phyloP scores from a whole-genome alignment of 30 jellyfish, hydroid and myxozoan genomes.

The Nemopilema nomurai region DNA sequence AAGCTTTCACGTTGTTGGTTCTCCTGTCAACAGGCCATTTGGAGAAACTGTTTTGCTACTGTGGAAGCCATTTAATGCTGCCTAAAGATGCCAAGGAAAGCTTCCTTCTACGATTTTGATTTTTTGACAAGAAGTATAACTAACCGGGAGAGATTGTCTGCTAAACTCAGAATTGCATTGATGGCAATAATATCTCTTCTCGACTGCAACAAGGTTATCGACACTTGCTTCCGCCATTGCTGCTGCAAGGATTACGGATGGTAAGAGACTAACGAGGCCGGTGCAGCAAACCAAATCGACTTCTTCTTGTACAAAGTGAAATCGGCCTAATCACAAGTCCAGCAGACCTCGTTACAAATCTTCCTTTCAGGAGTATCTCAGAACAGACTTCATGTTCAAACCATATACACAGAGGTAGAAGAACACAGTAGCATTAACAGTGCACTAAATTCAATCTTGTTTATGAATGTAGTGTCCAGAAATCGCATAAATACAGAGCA shows the following conservation, averaged over 20 bases:
- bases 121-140: background rate
- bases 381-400: background rate
- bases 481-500: background rate
- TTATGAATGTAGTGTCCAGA: background rate
- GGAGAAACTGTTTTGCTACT: too few species aligned
- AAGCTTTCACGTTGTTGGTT: too few species aligned
- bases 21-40: too few species aligned
- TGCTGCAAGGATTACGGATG: background rate
- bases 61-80: too few species aligned
- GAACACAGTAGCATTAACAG: background rate
- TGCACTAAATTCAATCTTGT: background rate
- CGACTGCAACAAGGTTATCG: conserved; percentile 5
- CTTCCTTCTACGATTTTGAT: too few species aligned
- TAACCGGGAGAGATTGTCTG: conserved; percentile 54
- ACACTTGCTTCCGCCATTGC: conserved; percentile 74
- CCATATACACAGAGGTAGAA: background rate
- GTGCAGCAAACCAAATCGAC: background rate
- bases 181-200: conserved; percentile 65
- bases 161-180: conserved; percentile 40
- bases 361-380: too few species aligned
- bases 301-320: background rate
- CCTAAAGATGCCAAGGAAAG: background rate
- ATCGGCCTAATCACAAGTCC: background rate
- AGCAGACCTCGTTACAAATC: background rate
- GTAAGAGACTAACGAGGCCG: background rate